Percentiles rank a stretch among this genome's conserved stretches.
Evolutionary conservation across 2,888 invertebrate species (phyloP).

Genomic region (Lobophora halterata): DNA sequence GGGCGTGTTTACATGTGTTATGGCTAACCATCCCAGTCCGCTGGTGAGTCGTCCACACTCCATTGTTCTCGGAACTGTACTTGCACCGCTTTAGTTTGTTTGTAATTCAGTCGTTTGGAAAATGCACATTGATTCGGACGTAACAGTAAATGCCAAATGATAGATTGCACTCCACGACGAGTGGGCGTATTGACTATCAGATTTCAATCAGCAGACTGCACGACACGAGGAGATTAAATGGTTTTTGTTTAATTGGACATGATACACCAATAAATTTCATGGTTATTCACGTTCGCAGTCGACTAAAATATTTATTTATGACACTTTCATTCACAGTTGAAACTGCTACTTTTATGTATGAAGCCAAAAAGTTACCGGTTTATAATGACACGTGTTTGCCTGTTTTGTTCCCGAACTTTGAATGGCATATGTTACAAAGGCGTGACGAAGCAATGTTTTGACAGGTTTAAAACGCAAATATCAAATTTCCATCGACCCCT

Average conservation of each 20-base stretch:
- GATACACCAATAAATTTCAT: conserved; percentile 21
- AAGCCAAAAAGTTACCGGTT: conserved; percentile 14
- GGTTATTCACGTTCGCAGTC: conserved; percentile 14
- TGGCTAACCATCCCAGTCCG: conserved; percentile 58
- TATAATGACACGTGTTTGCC: conserved; percentile 13
- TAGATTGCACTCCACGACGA: conserved; percentile 42
- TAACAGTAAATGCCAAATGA: conserved; percentile 41
- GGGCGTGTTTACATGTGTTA: conserved; percentile 41
- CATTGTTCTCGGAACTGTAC: conserved; percentile 48
- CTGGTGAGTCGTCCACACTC: conserved; percentile 58
- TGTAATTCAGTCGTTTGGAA: conserved; percentile 38
- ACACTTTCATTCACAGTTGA: conserved; percentile 13
- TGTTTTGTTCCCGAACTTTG: conserved; percentile 22
- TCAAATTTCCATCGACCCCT: conserved; percentile 40
- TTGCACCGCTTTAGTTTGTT: conserved; percentile 40
- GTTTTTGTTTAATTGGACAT: conserved; percentile 19
- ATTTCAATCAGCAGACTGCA: conserved; percentile 59
- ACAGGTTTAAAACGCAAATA: conserved; percentile 46
- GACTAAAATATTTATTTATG: conserved; percentile 8
- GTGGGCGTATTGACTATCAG: conserved; percentile 64
- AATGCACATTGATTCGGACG: conserved; percentile 34
- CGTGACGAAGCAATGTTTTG: conserved; percentile 48
- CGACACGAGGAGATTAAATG: conserved; percentile 31
- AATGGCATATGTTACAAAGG: conserved; percentile 12
- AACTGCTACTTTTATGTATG: conserved; percentile 3